Conservation (phyloP, 2,797 vertebrate species). For the Galaxias olidus region DNA sequence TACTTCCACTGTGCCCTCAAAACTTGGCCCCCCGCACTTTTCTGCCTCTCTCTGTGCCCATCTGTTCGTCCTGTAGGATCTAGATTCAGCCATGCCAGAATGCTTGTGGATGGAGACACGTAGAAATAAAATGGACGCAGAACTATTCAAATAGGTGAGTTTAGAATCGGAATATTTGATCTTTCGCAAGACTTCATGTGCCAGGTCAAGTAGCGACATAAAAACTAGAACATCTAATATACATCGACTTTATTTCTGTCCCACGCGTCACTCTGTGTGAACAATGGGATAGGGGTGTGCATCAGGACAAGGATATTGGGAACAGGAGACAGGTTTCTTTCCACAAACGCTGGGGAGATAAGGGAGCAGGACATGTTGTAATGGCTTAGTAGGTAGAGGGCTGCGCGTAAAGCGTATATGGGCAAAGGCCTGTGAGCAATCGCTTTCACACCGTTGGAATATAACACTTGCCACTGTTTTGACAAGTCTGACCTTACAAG, state of each 20-base stretch:
- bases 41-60: neutral
- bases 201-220: constrained; percentile 44
- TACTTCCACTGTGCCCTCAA: constrained; percentile 31
- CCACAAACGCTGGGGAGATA: constrained; percentile 52
- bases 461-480: constrained; percentile 37
- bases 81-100: constrained; percentile 1
- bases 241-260: constrained; percentile 40
- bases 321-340: constrained; percentile 19
- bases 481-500: constrained; percentile 47
- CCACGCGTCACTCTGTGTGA: constrained; percentile 44
- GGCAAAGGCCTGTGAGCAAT: constrained; percentile 14
- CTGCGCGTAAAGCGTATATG: constrained; percentile 57
- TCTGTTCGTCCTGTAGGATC: neutral
- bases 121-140: constrained; percentile 16
- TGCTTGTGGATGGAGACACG: constrained; percentile 24
- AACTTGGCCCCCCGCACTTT: constrained; percentile 5
- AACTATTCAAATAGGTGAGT: constrained; percentile 25
- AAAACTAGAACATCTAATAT: constrained; percentile 56
- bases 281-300: constrained; percentile 34
- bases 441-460: constrained; percentile 6
- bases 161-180: constrained; percentile 30
- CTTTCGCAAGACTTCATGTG: constrained; percentile 28
- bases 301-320: constrained; percentile 26
- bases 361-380: constrained; percentile 49
- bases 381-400: constrained; percentile 35